Percentiles rank a stretch among this genome's conserved stretches.
phyloP scores from a whole-genome alignment of 2,113 vertebrate species.

The Gasterosteus aculeatus region DNA sequence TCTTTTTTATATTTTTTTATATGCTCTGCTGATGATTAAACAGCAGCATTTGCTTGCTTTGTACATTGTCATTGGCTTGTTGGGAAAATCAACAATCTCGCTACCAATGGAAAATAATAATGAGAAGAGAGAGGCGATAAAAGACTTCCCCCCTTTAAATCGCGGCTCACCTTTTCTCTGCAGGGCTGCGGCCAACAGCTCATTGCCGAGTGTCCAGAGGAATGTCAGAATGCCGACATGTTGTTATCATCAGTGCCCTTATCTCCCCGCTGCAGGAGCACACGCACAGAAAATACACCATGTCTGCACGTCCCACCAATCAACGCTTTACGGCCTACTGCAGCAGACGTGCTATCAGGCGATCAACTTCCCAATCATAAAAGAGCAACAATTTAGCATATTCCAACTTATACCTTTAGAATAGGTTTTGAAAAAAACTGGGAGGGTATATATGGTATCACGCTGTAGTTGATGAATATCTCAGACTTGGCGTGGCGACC shows the following conservation, averaged over 20 bases:
- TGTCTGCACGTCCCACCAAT: conserved; percentile 55
- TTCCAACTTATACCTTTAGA: background rate
- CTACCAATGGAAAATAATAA: conserved; percentile 11
- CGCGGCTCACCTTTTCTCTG: conserved; percentile 37
- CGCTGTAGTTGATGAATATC: background rate
- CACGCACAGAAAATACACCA: conserved; percentile 61
- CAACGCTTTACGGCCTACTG: conserved; percentile 60
- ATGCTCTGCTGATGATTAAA: conserved; percentile 9
- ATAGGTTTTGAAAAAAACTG: background rate
- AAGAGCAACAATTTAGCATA: conserved; percentile 30
- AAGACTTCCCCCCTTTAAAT: conserved; percentile 40
- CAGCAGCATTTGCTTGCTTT: background rate
- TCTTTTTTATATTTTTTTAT: background rate
- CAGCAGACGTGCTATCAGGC: conserved; percentile 54
- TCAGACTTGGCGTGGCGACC: background rate
- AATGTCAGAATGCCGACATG: conserved; percentile 77
- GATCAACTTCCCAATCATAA: conserved; percentile 58
- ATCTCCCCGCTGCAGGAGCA: conserved; percentile 77
- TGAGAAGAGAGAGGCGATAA: conserved; percentile 37
- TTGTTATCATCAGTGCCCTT: conserved; percentile 76
- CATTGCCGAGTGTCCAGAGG: conserved; percentile 73
- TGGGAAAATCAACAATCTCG: conserved; percentile 12
- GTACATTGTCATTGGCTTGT: background rate
- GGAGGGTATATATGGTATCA: background rate
- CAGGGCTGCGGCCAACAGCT: conserved; percentile 54